Evolutionary conservation across 2,888 invertebrate genomes (phyloP).

Genomic region (Andrena marginata): DNA sequence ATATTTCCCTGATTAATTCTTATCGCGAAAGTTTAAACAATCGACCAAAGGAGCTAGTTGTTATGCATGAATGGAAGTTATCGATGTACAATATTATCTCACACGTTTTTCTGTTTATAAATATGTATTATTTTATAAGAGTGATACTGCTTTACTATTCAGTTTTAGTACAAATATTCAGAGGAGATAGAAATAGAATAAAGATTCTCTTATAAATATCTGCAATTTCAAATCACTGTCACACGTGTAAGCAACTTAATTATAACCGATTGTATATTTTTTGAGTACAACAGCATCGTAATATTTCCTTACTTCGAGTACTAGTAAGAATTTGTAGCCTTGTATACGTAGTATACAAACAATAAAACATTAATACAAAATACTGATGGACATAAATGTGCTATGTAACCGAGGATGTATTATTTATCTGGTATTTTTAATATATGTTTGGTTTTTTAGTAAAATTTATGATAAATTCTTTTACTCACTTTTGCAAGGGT

Average conservation of each 20-base stretch:
- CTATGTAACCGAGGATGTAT: slow-evolving; percentile 39
- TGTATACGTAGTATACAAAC: slow-evolving; percentile 33
- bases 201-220: slow-evolving; percentile 1
- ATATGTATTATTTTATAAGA: slow-evolving; percentile 37
- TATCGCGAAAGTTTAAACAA: slow-evolving; percentile 47
- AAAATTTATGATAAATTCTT: slow-evolving; percentile 16
- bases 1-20: slow-evolving; percentile 33
- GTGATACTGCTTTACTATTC: slow-evolving; percentile 35
- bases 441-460: slow-evolving; percentile 20
- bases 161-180: slow-evolving; percentile 43
- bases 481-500: background rate
- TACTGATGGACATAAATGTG: slow-evolving; percentile 17
- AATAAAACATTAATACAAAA: slow-evolving; percentile 3
- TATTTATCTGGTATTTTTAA: slow-evolving; percentile 44
- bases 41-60: slow-evolving; percentile 63
- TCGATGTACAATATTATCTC: slow-evolving; percentile 40
- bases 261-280: slow-evolving; percentile 19
- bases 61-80: slow-evolving; percentile 33
- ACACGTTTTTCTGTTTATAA: slow-evolving; percentile 30
- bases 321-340: slow-evolving; percentile 15
- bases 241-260: background rate
- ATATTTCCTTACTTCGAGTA: slow-evolving; percentile 24
- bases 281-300: slow-evolving; percentile 23
- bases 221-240: background rate
- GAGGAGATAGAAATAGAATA: slow-evolving; percentile 2